Evolutionary conservation across 2,888 invertebrate genomes (phyloP), one percentile per base, ranked within the genome.

Genomic region (Abscondita cerata): DNA sequence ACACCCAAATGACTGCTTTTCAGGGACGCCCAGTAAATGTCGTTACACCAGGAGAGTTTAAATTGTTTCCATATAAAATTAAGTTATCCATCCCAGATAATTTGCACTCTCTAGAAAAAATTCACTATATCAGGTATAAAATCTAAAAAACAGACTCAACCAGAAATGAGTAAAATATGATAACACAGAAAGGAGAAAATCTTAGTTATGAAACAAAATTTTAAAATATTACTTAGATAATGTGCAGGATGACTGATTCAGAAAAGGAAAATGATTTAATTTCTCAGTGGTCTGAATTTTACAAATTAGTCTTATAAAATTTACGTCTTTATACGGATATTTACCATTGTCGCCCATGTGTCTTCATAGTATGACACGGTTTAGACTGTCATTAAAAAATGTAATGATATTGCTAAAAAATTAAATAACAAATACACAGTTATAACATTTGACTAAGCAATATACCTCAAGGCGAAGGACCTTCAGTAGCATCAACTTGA

Each of bases 381-480:
- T 11, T 65, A 55, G 54, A 65, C 64, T 1, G 13, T 40, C 5
- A 40, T 40, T 8, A 40, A 2, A 40, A 40, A 15, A 15, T 40
- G 40, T 13, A 2, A 13, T 36, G 5, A 36, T n/a, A 36, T 36
- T 36, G 36, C 13, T 2, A 0, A n/a, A n/a, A 59, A 52, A 52
- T 46, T 67, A 44, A 38, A 55, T 41, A 53, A 38, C 3, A 8
- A n/a, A 65, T n/a, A n/a, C n/a, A n/a, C n/a, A n/a, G n/a, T n/a
- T n/a, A n/a, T n/a, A n/a, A n/a, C n/a, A n/a, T n/a, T 67, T 51
- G 67, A 67, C 50, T 65, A 65, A 51, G 63, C 66, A 3, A 53
- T 67, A n/a, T 68, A 65, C 44, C 64, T 15, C 34, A 68, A 68
- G n/a, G n/a, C n/a, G n/a, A n/a, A n/a, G 48, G 64, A 65, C 51